Percentiles rank a stretch among this genome's conserved stretches.
Conservation (phyloP, 2,113 vertebrate species). For the Delphinus delphis region DNA sequence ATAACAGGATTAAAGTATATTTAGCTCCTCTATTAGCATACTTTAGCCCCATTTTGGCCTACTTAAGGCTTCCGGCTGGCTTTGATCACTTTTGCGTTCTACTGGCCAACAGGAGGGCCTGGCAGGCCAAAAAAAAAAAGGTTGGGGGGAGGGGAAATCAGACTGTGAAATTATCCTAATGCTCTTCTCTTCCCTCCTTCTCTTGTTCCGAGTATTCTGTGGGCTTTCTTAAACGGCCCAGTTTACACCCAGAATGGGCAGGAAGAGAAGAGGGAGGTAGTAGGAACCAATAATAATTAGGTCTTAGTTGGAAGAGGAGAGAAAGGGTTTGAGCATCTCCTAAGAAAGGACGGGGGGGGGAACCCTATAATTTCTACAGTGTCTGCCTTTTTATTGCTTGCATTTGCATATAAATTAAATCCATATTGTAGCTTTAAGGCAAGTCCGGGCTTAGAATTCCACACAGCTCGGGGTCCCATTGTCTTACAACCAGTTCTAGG, state of each 20-base stretch:
- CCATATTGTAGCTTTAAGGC: slow-evolving; percentile 98
- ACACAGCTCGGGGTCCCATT: slow-evolving; percentile 91
- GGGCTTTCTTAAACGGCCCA: slow-evolving; percentile 77
- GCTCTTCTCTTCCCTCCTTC: slow-evolving; percentile 67
- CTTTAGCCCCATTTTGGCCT: slow-evolving; percentile 89
- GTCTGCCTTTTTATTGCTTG: slow-evolving; percentile 96
- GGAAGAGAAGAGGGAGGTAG: slow-evolving; percentile 71
- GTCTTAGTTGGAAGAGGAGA: slow-evolving; percentile 81
- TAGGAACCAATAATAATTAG: slow-evolving; percentile 86
- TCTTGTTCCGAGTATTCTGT: slow-evolving; percentile 81
- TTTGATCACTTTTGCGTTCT: slow-evolving; percentile 92
- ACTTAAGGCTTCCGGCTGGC: slow-evolving; percentile 89
- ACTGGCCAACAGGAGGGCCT: slow-evolving; percentile 87
- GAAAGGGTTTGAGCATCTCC: slow-evolving; percentile 84
- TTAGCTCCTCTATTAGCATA: slow-evolving; percentile 92
- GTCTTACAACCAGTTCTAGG: slow-evolving; percentile 94
- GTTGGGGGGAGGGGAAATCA: slow-evolving; percentile 62
- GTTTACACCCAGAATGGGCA: slow-evolving; percentile 79
- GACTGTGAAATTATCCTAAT: slow-evolving; percentile 90
- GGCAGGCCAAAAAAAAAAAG: slow-evolving; percentile 72
- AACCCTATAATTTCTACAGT: slow-evolving; percentile 92
- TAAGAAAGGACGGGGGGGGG: slow-evolving; percentile 84
- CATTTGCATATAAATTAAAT: slow-evolving; percentile 99
- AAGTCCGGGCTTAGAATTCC: slow-evolving; percentile 90
- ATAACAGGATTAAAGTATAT: slow-evolving; percentile 93